A percentile compares a stretch with the other conserved stretches of the same genome.
phyloP scores from a whole-genome alignment of 2,113 vertebrate species.

The Sula dactylatra region DNA sequence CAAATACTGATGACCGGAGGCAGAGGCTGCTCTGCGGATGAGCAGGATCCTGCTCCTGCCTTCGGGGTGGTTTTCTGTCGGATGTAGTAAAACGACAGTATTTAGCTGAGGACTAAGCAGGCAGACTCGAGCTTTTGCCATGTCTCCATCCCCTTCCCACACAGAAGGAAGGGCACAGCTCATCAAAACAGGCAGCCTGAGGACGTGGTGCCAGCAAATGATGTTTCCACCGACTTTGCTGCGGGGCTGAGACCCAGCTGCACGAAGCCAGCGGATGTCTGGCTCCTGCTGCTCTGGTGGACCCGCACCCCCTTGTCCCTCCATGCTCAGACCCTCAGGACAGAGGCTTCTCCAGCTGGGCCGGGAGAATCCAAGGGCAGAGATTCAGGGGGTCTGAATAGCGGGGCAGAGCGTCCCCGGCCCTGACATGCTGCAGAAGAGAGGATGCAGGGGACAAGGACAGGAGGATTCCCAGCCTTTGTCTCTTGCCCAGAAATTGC shows the following conservation, averaged over 20 bases:
- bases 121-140: not conserved
- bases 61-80: fast-evolving
- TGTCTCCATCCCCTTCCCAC: not conserved
- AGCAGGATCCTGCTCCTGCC: not conserved
- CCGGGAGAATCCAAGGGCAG: not conserved
- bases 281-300: not conserved
- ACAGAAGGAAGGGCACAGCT: not conserved
- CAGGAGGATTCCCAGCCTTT: not conserved
- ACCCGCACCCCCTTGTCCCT: fast-evolving
- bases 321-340: fast-evolving
- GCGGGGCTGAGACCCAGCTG: not conserved
- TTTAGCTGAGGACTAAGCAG: not conserved
- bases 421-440: not conserved
- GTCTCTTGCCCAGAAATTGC: not conserved
- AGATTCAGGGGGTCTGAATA: fast-evolving
- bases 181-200: not conserved
- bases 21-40: not conserved
- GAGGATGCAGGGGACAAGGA: not conserved
- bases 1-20: fast-evolving
- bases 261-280: fast-evolving
- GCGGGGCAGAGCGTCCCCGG: not conserved
- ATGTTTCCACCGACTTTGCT: not conserved
- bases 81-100: fast-evolving
- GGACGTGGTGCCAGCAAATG: not conserved
- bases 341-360: too few relatives aligned